Conservation (phyloP, 2,797 vertebrate genomes). For the Lacerta bilineata region DNA sequence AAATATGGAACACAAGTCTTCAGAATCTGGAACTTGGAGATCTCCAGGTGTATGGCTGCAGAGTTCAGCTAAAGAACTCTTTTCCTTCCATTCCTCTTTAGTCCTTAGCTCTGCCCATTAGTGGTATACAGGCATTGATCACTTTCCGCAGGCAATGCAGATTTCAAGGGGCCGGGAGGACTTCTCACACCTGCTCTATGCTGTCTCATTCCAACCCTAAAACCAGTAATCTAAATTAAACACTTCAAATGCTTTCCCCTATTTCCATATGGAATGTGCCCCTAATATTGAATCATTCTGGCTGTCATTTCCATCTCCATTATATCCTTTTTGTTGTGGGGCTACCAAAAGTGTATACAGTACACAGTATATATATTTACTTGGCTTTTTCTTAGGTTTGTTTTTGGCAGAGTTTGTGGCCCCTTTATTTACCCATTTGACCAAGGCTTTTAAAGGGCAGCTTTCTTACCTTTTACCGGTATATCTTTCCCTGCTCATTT, state of each 20-base stretch:
- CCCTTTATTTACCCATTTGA: not conserved
- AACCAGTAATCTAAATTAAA: not conserved
- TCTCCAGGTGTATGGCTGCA: no score
- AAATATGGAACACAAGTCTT: no score
- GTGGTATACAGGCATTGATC: no score
- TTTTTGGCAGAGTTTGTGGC: not conserved
- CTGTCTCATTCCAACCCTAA: not conserved
- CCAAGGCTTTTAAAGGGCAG: not conserved
- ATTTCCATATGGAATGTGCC: not conserved
- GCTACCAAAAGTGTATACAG: not conserved
- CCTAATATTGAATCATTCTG: not conserved
- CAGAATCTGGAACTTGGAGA: no score
- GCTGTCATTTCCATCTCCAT: not conserved
- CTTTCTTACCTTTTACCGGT: not conserved
- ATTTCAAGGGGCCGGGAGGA: no score
- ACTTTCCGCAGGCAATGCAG: no score
- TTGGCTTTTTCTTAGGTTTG: not conserved
- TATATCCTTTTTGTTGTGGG: not conserved
- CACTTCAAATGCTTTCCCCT: not conserved
- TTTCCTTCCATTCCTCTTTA: no score
- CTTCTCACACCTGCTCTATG: not conserved
- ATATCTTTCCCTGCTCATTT: not conserved
- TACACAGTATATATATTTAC: not conserved
- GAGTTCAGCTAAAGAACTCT: no score
- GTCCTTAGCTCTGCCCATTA: no score